Evolutionary conservation across 2,113 vertebrate genomes (phyloP).

Genomic region (Saguinus imperator): DNA sequence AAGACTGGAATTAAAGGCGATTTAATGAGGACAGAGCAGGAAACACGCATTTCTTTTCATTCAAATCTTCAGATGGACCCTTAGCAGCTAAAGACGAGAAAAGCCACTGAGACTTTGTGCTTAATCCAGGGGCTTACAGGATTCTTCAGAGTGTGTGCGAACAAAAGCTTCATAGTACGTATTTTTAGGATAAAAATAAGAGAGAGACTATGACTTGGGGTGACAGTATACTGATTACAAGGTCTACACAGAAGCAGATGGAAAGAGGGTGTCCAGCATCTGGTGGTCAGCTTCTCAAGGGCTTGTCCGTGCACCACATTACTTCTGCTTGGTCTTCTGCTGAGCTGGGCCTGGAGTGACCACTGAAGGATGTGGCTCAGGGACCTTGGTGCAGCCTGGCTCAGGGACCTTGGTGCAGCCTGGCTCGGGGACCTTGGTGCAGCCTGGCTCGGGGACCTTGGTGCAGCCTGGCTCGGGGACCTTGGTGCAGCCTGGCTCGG

Average conservation of each 20-base stretch:
- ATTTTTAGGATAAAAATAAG: background rate
- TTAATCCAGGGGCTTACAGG: background rate
- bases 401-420: background rate
- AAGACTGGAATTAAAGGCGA: background rate
- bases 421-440: background rate
- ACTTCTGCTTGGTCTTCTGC: constrained; percentile 61
- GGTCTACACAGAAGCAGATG: background rate
- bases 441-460: background rate
- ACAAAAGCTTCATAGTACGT: background rate
- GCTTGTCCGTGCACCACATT: background rate
- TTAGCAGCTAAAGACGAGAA: background rate
- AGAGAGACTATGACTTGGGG: background rate
- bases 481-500: background rate
- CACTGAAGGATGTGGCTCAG: background rate
- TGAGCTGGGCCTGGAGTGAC: background rate
- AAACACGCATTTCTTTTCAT: background rate
- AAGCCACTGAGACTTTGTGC: background rate
- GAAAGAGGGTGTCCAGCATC: background rate
- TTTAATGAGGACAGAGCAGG: constrained; percentile 47
- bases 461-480: background rate
- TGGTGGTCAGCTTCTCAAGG: background rate
- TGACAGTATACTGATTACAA: background rate
- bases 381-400: background rate
- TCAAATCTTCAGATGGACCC: background rate
- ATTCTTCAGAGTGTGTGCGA: background rate